Base-by-base conservation (phyloP, 2,797 vertebrate species). In the Danionella dracula region DNA sequence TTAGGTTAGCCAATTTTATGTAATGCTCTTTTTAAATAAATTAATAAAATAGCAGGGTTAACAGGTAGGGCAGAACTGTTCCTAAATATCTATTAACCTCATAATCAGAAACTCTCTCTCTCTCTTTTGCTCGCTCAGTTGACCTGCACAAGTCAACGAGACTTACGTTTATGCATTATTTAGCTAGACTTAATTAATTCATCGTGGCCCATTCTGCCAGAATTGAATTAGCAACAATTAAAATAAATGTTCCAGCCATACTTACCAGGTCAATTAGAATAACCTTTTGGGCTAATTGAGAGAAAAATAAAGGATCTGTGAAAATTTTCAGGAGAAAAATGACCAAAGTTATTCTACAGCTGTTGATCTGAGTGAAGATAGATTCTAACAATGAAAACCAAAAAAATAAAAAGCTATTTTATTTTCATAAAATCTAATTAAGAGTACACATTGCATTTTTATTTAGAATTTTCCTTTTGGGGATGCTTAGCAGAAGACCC, bases 81-180 rank as follows among this genome's bases (percentile, higher is more conserved):
- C 3, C 3, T 27, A 17, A 53, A 35, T 63, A 7, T 17, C 20
- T 27, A 15, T 31, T 27, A 53, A 10, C 19, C n/a, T 15, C 35
- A 49, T 4, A 49, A 21, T 15, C 21, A 20, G 20, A 66, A 32
- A 27, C 41, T 34, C n/a, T 32, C 45, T 27, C 31, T 45, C 35
- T 41, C 63, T 38, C 32, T 23, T 11, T 34, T 37, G n/a, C 31
- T 27, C 35, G 29, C 62, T 46, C 70, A 48, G 21, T 61, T 71
- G 64, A 68, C 54, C 1, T 40, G 49, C 38, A 57, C 20, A 62
- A 56, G 42, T 31, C 65, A 68, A 62, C 6, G 35, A 69, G 61
- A 64, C 4, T 71, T 63, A 69, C 70, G 80, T 81, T 81, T 75
- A 75, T 77, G 40, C 56, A 65, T 77, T 77, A 83, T 82, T 83